Base-by-base conservation (phyloP, 2,888 invertebrate species). In the Scaptomyza tumidula region DNA sequence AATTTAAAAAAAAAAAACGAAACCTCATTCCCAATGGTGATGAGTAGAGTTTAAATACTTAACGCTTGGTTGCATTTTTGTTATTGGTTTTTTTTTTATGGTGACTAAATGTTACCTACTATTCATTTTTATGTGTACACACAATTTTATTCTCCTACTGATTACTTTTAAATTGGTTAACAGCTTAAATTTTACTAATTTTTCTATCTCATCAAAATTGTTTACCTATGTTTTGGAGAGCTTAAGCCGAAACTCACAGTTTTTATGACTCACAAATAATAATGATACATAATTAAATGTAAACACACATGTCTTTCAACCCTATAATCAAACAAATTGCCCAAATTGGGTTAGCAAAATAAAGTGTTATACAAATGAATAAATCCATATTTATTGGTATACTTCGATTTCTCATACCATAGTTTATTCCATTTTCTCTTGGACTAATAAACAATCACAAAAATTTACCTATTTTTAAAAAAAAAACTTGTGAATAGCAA, bases 41-140 rank as follows among this genome's bases (percentile, higher is more conserved):
- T 53, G 44, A 70, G 46, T 70, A 54, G 41, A 33, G 43, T 64
- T 59, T 55, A 27, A 16, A 11, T 10, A 29, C 14, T 56, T 75
- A 13, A 71, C 56, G 71, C 57, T 49, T 75, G 41, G 71, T n/a
- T 75, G 64, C 14, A 4, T 19, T 24, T 13, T 16, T 13, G 1
- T 13, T n/a, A 6, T 6, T 19, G 6, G 9, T 5, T n/a, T 10
- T n/a, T 35, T n/a, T 2, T 24, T n/a, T 0, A 24, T 24, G 9
- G 10, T 35, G 33, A n/a, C 24, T 2, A 1, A 24, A 24, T 24
- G 3, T 24, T 24, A 24, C 2, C 24, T 24, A 24, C 24, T 24
- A 24, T 24, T 24, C 24, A 24, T 24, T 24, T 24, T 5, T 24
- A 19, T 19, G 2, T 19, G 19, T 19, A 19, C 11, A 11, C 0